Conservation (phyloP, 2,797 vertebrate species). For the Meda fulgida region DNA sequence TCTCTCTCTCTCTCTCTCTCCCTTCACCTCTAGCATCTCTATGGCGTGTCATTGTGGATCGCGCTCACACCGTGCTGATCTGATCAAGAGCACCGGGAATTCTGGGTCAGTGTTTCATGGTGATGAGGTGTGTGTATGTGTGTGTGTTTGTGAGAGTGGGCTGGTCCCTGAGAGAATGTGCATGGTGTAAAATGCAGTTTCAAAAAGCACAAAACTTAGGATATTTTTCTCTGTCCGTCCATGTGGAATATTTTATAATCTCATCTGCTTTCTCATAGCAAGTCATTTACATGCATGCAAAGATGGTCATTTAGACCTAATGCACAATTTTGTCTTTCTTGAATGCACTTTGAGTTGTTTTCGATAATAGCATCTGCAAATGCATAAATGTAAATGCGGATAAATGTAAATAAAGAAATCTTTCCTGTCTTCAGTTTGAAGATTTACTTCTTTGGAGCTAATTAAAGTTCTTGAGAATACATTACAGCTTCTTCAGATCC, state of each 20-base stretch:
- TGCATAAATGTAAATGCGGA: background rate
- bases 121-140: conserved; percentile 44
- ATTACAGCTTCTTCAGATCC: background rate
- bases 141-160: conserved; percentile 13
- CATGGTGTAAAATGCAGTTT: background rate
- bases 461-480: background rate
- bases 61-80: conserved; percentile 33
- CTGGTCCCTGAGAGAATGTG: background rate
- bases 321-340: background rate
- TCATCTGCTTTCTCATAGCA: background rate
- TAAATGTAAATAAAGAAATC: background rate
- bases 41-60: conserved; percentile 47
- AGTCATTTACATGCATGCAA: conserved; percentile 16
- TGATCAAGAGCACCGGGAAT: conserved; percentile 49
- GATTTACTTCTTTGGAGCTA: background rate
- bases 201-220: background rate
- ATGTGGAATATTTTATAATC: conserved; percentile 21
- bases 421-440: background rate
- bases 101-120: conserved; percentile 57
- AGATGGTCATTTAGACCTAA: background rate
- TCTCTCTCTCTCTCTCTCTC: conserved; percentile 34
- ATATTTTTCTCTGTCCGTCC: background rate
- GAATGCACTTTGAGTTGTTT: background rate
- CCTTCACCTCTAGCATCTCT: conserved; percentile 49
- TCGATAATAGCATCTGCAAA: background rate